Evolutionary conservation across 1,140 invertebrate genomes (phyloP).

Genomic region (Drosophila trapezifrons): DNA sequence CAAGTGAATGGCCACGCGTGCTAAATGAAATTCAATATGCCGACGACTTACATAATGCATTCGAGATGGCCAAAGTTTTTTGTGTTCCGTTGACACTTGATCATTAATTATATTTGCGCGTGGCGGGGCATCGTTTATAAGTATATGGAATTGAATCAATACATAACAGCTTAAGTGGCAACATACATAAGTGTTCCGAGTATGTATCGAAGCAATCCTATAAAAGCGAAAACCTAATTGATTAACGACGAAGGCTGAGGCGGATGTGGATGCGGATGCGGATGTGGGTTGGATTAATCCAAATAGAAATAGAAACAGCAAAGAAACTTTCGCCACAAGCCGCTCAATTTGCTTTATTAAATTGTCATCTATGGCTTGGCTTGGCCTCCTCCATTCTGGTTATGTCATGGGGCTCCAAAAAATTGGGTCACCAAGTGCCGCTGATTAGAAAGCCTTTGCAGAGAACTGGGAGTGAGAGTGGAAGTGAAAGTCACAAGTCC

Average conservation of each 20-base stretch:
- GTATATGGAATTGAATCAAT: constrained; percentile 41
- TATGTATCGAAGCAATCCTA: constrained; percentile 43
- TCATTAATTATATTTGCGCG: constrained; percentile 78
- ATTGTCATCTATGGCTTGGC: constrained; percentile 58
- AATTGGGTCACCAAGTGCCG: constrained; percentile 54
- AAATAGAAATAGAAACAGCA: constrained; percentile 13
- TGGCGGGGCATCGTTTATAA: constrained; percentile 47
- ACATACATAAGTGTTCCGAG: constrained; percentile 13
- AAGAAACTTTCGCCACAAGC: constrained; percentile 53
- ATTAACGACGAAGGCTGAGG: constrained; percentile 60
- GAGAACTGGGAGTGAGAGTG: neutral
- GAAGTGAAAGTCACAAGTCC: constrained; percentile 11
- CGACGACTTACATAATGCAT: constrained; percentile 59
- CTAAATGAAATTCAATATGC: constrained; percentile 67
- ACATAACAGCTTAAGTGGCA: constrained; percentile 52
- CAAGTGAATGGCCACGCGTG: constrained; percentile 45
- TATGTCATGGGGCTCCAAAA: constrained; percentile 23
- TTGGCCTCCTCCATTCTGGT: neutral
- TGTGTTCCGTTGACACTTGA: constrained; percentile 64
- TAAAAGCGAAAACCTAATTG: constrained; percentile 69
- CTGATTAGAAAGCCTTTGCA: constrained; percentile 59
- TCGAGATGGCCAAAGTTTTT: constrained; percentile 61
- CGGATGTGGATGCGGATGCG: constrained; percentile 1
- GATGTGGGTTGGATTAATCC: constrained; percentile 35
- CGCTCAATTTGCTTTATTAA: constrained; percentile 76